Base-by-base conservation (phyloP, 2,888 invertebrate species). In the Scotopteryx bipunctaria region DNA sequence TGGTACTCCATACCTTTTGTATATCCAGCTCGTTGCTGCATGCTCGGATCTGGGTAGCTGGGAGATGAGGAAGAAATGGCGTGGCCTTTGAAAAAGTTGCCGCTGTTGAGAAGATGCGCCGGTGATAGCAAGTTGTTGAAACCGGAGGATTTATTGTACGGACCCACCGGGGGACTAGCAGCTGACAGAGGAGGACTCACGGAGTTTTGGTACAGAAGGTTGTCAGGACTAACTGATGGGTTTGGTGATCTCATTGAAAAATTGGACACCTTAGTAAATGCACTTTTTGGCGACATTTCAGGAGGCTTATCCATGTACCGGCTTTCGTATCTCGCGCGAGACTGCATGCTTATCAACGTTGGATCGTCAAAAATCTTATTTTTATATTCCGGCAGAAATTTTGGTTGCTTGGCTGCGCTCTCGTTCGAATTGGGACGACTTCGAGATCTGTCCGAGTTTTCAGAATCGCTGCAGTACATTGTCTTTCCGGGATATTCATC, bases 211-310 rank as follows among this genome's bases (percentile, higher is more conserved):
- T 96, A 96, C 56, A 94, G 92, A 36, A 95, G 82, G 63, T 94
- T 93, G 66, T 96, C 95, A 0, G 96, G 96, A 58, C 95, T 95
- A 13, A 95, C 90, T 0, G 95, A 95, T 11, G 95, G 93, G 59
- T 94, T 92, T 0, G 94, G 94, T 0, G 94, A 94, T 33, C 93
- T 74, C 25, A 92, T 86, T 3, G 80, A 69, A 56, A 71, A 86
- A 63, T 90, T 89, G 1, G 90, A 77, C 8, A 97, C 96, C 91
- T 97, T 97, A 0, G 96, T 97, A 70, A 97, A 97, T 4, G 97
- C 97, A 84, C 96, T 96, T 69, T 93, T 93, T 0, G 93, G 92
- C 0, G 92, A 92, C 59, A 91, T 78, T 3, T 92, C 91, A 0
- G 87, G 72, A 2, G 78, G 71, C 38, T 88, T 91, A 25, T 92